Conservation (phyloP, 2,113 vertebrate genomes). For the Rutilus rutilus region DNA sequence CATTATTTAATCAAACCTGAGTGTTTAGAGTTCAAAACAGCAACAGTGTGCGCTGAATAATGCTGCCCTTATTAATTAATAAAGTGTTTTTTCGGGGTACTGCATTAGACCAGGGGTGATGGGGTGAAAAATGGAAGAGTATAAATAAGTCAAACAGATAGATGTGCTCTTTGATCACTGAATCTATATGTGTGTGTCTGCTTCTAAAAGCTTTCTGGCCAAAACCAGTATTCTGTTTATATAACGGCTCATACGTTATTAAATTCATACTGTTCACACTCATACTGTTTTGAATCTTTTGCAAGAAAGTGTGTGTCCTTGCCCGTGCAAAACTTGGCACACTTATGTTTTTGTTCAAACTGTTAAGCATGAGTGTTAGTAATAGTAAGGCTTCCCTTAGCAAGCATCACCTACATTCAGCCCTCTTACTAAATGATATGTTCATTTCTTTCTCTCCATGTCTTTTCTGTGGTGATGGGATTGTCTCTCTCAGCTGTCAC, state of each 20-base stretch:
- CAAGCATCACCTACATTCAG: too few species aligned
- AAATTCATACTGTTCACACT: too few species aligned
- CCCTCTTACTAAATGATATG: not conserved
- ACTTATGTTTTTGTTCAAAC: not conserved
- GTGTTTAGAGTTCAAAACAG: constrained; percentile 15
- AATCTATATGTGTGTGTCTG: not conserved
- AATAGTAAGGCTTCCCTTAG: not conserved
- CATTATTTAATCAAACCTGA: constrained; percentile 48
- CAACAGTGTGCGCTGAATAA: constrained; percentile 35
- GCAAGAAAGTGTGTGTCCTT: not conserved
- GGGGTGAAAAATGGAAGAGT: constrained; percentile 49
- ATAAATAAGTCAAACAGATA: constrained; percentile 72
- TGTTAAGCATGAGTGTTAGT: not conserved
- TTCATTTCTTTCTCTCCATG: constrained; percentile 9
- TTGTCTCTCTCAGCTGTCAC: constrained; percentile 30
- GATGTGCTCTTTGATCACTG: constrained; percentile 53
- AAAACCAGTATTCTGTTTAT: not conserved
- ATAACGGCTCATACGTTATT: not conserved
- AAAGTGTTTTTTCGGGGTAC: constrained; percentile 49
- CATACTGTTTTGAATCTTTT: not conserved
- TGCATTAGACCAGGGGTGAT: constrained; percentile 45
- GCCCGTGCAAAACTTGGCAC: not conserved
- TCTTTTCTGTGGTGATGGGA: not conserved
- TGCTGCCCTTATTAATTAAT: constrained; percentile 65
- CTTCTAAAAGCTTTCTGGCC: constrained; percentile 14